Base-by-base conservation (phyloP, 1,140 invertebrate species). In the Habropoda laboriosa region DNA sequence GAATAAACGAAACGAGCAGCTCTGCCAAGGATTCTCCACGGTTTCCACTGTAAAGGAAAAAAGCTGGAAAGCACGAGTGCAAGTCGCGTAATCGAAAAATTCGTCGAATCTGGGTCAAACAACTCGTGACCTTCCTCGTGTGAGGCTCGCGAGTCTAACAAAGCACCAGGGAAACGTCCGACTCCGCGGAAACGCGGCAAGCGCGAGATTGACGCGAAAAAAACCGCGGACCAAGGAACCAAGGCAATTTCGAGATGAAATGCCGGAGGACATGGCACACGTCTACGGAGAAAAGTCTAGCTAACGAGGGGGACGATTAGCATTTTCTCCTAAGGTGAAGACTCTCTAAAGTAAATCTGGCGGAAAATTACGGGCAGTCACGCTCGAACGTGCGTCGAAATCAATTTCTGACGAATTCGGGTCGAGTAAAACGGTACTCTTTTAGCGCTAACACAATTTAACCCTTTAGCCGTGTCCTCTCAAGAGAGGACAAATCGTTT, bases 361-460 rank as follows among this genome's bases (percentile, higher is more conserved):
- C 58, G 72, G 38, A 53, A 74, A 74, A 74, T 64, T 64, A 16
- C 47, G 47, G 16, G 18, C 58, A 51, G 72, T 42, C 47, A 64
- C 60, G 72, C 38, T 66, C 32, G 57, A 74, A 27, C 71, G n/a
- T 61, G 68, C 55, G 51, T 30, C 61, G 61, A 64, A 45, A 6
- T 21, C 61, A 35, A 63, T 80, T 81, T 72, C 68, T n/a, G 77
- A 45, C 63, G 78, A 77, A 83, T 87, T 82, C 47, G 61, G 67
- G 76, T 83, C 85, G 82, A 80, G 81, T 77, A 53, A 73, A 66
- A 67, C 79, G 73, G 77, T 73, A 12, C 24, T 55, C 53, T 30
- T 30, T 55, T 55, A 55, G 12, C 24, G 53, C 3, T 24, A 30
- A 55, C 27, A 1, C 24, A 13, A 27, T 51, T n/a, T n/a, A n/a